Conservation (phyloP, 2,888 invertebrate genomes). For the Empis livida region DNA sequence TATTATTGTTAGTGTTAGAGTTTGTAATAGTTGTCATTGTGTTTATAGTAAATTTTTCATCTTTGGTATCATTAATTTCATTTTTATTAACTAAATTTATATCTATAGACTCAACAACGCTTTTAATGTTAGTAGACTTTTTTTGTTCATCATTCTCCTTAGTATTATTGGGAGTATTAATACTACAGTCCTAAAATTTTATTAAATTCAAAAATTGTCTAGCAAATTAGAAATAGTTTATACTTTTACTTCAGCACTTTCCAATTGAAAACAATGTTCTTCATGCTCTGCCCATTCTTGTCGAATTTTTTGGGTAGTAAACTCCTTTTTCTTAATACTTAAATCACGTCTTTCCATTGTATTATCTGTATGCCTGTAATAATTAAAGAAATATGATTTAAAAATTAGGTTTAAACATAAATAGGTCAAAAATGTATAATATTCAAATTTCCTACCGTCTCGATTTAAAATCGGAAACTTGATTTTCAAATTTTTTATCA, state of each 20-base stretch:
- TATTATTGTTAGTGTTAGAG: no score
- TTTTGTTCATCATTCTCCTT: no score
- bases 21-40: no score
- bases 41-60: no score
- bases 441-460: slow-evolving; percentile 26
- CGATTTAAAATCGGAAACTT: slow-evolving; percentile 46
- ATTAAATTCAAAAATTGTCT: neutral
- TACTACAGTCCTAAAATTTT: slow-evolving; percentile 19
- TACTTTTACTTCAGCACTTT: slow-evolving; percentile 19
- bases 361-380: slow-evolving; percentile 49
- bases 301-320: slow-evolving; percentile 34
- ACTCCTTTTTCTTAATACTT: slow-evolving; percentile 28
- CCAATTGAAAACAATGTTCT: slow-evolving; percentile 30
- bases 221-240: neutral
- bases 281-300: slow-evolving; percentile 37
- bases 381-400: slow-evolving; percentile 21
- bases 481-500: slow-evolving; percentile 43
- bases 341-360: slow-evolving; percentile 29
- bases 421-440: neutral
- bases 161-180: slow-evolving; percentile 14
- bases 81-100: no score
- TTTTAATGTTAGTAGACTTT: no score
- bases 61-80: no score
- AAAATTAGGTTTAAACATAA: no score
- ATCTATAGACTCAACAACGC: no score